Base-by-base conservation (phyloP, 1,140 invertebrate genomes). In the Leptinotarsa texana region DNA sequence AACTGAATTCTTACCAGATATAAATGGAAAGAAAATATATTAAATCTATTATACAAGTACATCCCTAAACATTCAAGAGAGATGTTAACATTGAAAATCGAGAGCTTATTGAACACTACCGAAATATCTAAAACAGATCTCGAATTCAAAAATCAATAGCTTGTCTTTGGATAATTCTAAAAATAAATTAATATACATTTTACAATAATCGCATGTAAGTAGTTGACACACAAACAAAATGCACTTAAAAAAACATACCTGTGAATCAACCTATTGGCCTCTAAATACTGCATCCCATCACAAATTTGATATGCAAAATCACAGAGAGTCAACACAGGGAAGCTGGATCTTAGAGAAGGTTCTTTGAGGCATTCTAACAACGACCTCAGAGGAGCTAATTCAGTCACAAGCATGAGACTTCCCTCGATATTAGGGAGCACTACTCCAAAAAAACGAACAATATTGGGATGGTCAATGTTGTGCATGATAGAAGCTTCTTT, bases 401-500 rank as follows among this genome's bases (percentile, higher is more conserved):
- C 98, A 2, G 97, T 99, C 2, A 95, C 96, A 84, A 99, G 88
- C 97, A 99, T 98, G 42, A 99, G 87, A 51, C 95, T 93, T 80
- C 96, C 94, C 33, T 82, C 81, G 27, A 83, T 81, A n/a, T 95
- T 93, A 80, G 98, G 96, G 42, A 99, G 86, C 4, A 99, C 98
- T 57, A 99, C 97, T 1, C 98, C 98, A 85, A 97, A 99, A n/a
- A 99, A 87, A 21, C 96, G 88, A 0, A 99, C 97, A 79, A 99
- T 97, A 85, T 98, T 95, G 79, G 97, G 95, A 84, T 99, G 96
- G 82, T 98, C 95, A 80, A 99, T 98, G 66, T 93, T 93, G 84
- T 99, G 96, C 97, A 99, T 99, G 62, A 98, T 97, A 4, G 95
- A 95, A 2, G 97, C 98, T 87, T 99, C 98, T 85, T 99, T 98